These are phyloP conservation scores for Cosmia trapezina DNA, from an alignment of 2,888 invertebrate species.

Conservation along the genomic window DNA sequence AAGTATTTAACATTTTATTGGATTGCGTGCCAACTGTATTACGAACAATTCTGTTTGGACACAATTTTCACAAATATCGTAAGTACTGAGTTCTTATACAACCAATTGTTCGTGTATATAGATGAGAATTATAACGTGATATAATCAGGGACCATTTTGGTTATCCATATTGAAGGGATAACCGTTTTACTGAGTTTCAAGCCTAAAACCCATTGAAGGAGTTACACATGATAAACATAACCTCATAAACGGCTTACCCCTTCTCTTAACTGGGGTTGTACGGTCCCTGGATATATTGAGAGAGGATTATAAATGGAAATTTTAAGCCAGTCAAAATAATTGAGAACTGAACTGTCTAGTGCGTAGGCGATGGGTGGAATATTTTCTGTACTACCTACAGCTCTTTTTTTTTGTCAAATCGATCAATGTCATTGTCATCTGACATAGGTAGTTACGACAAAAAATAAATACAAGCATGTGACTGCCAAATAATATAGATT, in stretches of 20 bases:
- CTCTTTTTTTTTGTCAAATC: constrained; percentile 16
- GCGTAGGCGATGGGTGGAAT: constrained; percentile 11
- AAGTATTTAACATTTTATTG: constrained; percentile 26
- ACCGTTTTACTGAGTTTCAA: too few relatives aligned
- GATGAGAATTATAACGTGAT: neutral
- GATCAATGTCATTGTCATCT: constrained; percentile 22
- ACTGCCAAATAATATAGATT: constrained; percentile 17
- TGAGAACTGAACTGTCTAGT: neutral
- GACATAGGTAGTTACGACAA: neutral
- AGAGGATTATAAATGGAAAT: neutral
- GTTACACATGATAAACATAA: too few relatives aligned
- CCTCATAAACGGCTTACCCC: too few relatives aligned
- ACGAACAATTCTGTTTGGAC: constrained; percentile 9
- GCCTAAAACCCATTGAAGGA: too few relatives aligned
- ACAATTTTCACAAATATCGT: neutral
- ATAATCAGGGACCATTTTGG: too few relatives aligned
- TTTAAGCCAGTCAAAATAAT: constrained; percentile 2
- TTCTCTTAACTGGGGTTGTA: too few relatives aligned
- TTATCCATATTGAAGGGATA: too few relatives aligned
- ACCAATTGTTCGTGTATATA: neutral
- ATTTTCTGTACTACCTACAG: neutral
- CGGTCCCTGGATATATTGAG: neutral
- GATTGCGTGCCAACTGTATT: constrained; percentile 23
- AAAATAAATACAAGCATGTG: constrained; percentile 15
- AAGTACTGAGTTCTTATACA: constrained; percentile 1